These are phyloP conservation scores for Mus minutoides DNA, from an alignment of 2,797 vertebrate genomes.

Conservation along the genomic window DNA sequence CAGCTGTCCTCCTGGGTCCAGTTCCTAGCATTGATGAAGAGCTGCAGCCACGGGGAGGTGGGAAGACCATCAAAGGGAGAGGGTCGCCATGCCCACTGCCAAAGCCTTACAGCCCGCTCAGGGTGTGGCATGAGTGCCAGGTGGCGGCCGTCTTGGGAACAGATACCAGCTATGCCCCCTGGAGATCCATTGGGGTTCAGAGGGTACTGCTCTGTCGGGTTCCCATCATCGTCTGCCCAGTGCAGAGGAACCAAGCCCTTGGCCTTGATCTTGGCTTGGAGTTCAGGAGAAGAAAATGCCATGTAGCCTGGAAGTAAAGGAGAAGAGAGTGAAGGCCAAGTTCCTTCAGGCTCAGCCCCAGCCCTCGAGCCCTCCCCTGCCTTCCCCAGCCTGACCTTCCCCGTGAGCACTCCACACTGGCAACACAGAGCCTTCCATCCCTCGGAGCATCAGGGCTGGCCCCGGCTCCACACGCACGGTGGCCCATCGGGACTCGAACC, in stretches of 20 bases:
- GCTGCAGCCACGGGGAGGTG: constrained; percentile 91
- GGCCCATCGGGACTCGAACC: constrained; percentile 95
- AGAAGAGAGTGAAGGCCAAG: background rate
- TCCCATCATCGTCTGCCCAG: constrained; percentile 92
- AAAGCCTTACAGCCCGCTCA: constrained; percentile 92
- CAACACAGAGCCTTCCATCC: constrained; percentile 93
- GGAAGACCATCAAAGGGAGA: constrained; percentile 83
- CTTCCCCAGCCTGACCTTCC: constrained; percentile 89
- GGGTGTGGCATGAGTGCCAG: constrained; percentile 97
- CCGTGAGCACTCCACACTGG: constrained; percentile 96
- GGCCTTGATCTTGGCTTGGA: constrained; percentile 85
- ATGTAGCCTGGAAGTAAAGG: constrained; percentile 89
- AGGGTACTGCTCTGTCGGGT: constrained; percentile 92
- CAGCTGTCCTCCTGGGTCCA: constrained; percentile 87
- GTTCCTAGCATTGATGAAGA: constrained; percentile 92
- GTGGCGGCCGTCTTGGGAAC: constrained; percentile 93
- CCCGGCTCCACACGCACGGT: constrained; percentile 90
- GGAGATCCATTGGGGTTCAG: constrained; percentile 95
- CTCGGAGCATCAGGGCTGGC: constrained; percentile 91
- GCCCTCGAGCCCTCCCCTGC: fast-evolving
- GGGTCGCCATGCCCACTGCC: constrained; percentile 96
- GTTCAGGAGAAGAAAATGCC: constrained; percentile 89
- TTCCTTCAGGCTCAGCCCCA: background rate
- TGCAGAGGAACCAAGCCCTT: constrained; percentile 89
- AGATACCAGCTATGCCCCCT: constrained; percentile 91